A percentile compares a stretch with the other conserved stretches of the same genome.
Conservation (phyloP, 1,140 invertebrate species). For the Drosophila nigromelanica region DNA sequence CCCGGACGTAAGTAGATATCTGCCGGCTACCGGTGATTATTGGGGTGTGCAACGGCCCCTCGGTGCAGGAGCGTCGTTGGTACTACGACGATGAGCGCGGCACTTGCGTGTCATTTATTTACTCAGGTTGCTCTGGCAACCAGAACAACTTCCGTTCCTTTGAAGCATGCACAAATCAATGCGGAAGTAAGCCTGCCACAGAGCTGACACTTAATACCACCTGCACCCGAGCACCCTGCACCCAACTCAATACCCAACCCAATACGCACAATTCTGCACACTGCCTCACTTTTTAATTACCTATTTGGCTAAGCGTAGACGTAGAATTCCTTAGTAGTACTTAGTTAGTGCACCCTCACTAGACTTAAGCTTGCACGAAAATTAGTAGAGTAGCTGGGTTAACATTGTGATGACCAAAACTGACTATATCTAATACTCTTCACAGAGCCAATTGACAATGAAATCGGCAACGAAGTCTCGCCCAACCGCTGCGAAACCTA, state of each 20-base stretch:
- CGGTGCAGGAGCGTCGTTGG: constrained; percentile 87
- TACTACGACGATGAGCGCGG: constrained; percentile 90
- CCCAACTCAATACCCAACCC: constrained; percentile 25
- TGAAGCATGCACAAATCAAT: constrained; percentile 88
- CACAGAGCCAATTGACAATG: constrained; percentile 54
- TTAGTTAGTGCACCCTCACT: constrained; percentile 62
- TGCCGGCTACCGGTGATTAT: constrained; percentile 88
- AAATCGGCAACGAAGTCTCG: constrained; percentile 52
- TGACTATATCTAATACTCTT: neutral
- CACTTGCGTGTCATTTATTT: constrained; percentile 91
- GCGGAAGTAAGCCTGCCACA: constrained; percentile 84
- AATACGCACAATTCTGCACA: constrained; percentile 45
- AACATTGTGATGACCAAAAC: neutral
- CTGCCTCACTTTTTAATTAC: constrained; percentile 42
- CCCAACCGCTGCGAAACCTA: constrained; percentile 85
- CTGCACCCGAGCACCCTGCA: constrained; percentile 47
- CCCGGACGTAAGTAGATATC: constrained; percentile 84
- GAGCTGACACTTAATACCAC: constrained; percentile 15
- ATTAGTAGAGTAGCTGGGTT: neutral
- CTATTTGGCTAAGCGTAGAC: constrained; percentile 49
- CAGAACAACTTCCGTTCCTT: constrained; percentile 91
- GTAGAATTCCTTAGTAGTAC: constrained; percentile 30
- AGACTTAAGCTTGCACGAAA: constrained; percentile 63
- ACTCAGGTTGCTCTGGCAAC: constrained; percentile 92
- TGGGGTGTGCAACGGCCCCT: constrained; percentile 89